Base-by-base conservation (phyloP, 37 sponge, comb jelly and placozoan genomes). In the Theonella swinhoei region DNA sequence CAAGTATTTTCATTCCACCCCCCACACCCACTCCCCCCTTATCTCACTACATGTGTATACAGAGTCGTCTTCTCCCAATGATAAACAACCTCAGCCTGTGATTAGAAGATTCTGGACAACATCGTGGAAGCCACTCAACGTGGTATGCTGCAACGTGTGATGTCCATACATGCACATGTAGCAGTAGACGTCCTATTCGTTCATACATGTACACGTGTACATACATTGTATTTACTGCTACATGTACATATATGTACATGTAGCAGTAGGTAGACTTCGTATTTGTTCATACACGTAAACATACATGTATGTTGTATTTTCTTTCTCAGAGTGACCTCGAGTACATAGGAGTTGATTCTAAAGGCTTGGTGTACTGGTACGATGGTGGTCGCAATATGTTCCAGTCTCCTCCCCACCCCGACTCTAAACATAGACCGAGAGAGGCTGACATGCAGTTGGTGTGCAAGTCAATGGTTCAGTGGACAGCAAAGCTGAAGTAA, bases 401-500 rank as follows among this genome's bases (percentile, higher is more conserved):
- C 79, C 75, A 43, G 33, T 89, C 84, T 63, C 84, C 89, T 22
- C 38, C 72, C 5, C 7, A 60, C 26, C 11, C 42, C 24, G 89
- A 89, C 83, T 42, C 72, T 23, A 39, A 64, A 58, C 73, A 71
- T 47, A 83, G 72, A 70, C 89, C 89, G 42, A 89, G 90, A 59
- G 81, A 80, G 32, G 41, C 90, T 62, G 85, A 84, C 31, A 59
- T 90, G 37, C 63, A 58, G 58, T 63, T 85, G 39, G 69, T 84
- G 20, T 90, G 90, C 71, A 90, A 90, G 71, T 90, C 90, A 11
- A 83, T 90, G 80, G 76, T 85, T 9, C 85, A 90, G 75, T 90
- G 90, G 90, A 80, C 68, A 1, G 75, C 79, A 40, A 90, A 84
- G 33, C 77, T 90, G 14, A 90, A 90, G 90, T 90, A 30, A 90